Base-by-base conservation (phyloP, 2,797 vertebrate species). In the Scolopax rusticola region DNA sequence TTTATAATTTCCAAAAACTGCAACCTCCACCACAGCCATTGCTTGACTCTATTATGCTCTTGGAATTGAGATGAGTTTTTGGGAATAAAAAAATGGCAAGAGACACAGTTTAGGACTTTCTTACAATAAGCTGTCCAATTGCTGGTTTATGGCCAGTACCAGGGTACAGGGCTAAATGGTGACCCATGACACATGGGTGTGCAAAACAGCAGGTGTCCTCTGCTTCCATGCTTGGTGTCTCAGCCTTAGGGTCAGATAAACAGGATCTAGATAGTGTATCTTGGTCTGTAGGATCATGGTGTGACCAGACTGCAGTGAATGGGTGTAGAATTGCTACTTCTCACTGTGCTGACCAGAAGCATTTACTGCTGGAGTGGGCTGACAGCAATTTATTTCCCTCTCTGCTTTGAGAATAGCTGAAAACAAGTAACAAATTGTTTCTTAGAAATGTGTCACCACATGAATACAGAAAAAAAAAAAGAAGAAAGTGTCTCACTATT, bases 1-100 rank as follows among this genome's bases (percentile, higher is more conserved):
- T 96, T 90, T 73, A 91, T 23, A 19, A 13, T n/a, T 89, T 96
- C 90, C 87, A 96, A 74, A 97, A 97, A 88, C 38, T 87, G 38
- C 43, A 89, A 77, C 32, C 33, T 57, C 40, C 27, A 75, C 70
- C 65, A 79, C 50, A 84, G 60, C 12, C 11, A 53, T 89, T 64
- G 40, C 18, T 54, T 54, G n/a, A 56, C 71, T 81, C 41, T 88
- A 83, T 82, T 48, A 41, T 75, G 40, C 7, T 85, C 21, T 45
- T 73, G 36, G 16, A 84, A 47, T 19, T 8, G 16, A 36, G 45
- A 32, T 74, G 36, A 43, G 17, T 25, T 88, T 95, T 84, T 69
- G 70, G 32, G 81, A 84, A 93, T 45, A 64, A 33, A 11, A 11
- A 51, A 64, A 89, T 33, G 8, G 4, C 9, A 79, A 71, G 89